Conservation (phyloP, 2,797 vertebrate genomes). For the Urophycis tenuis region DNA sequence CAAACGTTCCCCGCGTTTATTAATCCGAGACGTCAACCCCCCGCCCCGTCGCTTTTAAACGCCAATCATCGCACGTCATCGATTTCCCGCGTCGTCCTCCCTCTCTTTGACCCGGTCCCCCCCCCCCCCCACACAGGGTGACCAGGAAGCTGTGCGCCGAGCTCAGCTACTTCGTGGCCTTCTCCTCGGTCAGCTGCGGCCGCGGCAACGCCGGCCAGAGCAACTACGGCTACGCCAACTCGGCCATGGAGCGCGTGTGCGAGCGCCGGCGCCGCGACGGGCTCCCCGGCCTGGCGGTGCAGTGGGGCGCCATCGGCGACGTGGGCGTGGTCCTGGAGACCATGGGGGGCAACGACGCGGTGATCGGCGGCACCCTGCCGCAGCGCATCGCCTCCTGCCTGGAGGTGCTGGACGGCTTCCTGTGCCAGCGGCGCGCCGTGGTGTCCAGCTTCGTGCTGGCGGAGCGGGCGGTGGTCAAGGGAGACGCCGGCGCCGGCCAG, state of each 20-base stretch:
- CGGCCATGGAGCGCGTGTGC: conserved; percentile 93
- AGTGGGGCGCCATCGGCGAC: conserved; percentile 95
- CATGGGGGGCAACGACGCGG: conserved; percentile 77
- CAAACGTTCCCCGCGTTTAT: too few relatives aligned
- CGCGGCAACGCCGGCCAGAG: conserved; percentile 91
- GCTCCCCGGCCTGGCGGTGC: conserved; percentile 85
- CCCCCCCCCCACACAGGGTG: conserved; percentile 63
- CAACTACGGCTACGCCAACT: conserved; percentile 97
- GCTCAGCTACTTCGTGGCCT: conserved; percentile 87
- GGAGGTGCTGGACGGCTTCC: conserved; percentile 86
- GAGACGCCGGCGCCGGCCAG: conserved; percentile 58
- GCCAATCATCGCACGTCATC: background rate
- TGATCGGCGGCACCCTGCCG: conserved; percentile 84
- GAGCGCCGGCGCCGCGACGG: conserved; percentile 78
- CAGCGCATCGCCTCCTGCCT: conserved; percentile 89
- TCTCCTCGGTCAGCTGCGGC: conserved; percentile 96
- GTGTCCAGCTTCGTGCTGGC: conserved; percentile 92
- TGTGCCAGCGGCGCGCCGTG: conserved; percentile 79
- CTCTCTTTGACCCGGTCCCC: background rate
- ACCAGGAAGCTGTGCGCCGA: conserved; percentile 81
- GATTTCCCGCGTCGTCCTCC: too few relatives aligned
- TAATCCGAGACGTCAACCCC: too few relatives aligned
- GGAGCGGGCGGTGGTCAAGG: conserved; percentile 68
- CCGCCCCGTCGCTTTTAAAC: too few relatives aligned
- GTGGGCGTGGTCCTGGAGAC: conserved; percentile 86